Conservation (phyloP, 2,113 vertebrate species). For the Grammomys surdaster region DNA sequence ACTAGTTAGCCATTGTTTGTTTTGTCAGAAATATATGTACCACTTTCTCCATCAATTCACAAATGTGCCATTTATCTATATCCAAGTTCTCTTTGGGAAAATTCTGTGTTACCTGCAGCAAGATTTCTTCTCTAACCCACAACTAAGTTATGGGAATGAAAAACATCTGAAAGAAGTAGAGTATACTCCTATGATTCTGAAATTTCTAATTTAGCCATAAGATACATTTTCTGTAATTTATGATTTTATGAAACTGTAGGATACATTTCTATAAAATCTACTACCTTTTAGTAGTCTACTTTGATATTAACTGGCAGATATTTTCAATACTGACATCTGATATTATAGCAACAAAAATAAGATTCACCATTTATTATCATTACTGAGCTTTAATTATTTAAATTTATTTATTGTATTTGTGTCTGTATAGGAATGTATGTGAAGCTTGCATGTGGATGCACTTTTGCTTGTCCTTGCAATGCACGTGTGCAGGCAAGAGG, state of each 20-base stretch:
- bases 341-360: not conserved
- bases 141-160: not conserved
- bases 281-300: not conserved
- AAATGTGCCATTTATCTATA: not conserved
- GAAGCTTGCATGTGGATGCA: too few relatives aligned
- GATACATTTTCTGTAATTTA: not conserved
- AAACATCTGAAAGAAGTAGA: not conserved
- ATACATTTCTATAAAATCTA: not conserved
- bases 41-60: not conserved
- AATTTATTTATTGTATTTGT: not conserved
- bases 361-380: not conserved
- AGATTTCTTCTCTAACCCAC: not conserved
- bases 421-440: too few relatives aligned
- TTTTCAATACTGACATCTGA: not conserved
- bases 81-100: not conserved
- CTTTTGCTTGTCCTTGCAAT: not conserved
- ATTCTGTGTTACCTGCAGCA: not conserved
- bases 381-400: not conserved
- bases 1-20: not conserved
- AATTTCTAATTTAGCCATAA: not conserved
- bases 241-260: not conserved
- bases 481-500: not conserved
- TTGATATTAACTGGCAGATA: not conserved
- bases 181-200: not conserved
- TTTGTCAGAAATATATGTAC: not conserved